Evolutionary conservation across 2,888 invertebrate species (phyloP).

Genomic region (Limnephilus auricula): DNA sequence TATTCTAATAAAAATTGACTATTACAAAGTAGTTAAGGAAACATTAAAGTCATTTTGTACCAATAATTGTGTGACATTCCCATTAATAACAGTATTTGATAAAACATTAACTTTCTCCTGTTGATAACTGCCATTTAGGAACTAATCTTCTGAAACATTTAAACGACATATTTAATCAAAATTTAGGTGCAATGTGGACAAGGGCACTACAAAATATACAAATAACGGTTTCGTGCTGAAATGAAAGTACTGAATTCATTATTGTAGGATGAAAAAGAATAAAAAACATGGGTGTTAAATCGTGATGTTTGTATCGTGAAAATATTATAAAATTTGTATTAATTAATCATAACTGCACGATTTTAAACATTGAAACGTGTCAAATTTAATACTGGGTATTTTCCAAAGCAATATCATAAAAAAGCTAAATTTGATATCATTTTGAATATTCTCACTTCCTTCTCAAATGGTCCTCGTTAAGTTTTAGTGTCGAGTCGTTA

Average conservation of each 20-base stretch:
- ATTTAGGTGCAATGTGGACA: neutral
- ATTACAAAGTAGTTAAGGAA: too few species aligned
- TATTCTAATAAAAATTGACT: too few species aligned
- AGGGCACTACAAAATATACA: too few species aligned
- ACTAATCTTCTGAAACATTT: too few species aligned
- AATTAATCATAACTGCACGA: neutral
- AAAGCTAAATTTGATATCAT: neutral
- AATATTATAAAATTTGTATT: neutral
- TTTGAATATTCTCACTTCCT: neutral
- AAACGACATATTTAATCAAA: neutral
- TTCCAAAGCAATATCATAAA: neutral
- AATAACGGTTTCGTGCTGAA: neutral
- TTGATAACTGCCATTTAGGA: too few species aligned
- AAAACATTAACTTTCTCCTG: too few species aligned
- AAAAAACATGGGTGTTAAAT: neutral
- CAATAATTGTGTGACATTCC: too few species aligned
- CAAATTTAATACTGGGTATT: neutral
- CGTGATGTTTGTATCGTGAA: neutral
- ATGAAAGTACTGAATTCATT: neutral
- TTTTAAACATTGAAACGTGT: neutral
- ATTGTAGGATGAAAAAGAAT: neutral
- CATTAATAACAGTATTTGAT: too few species aligned
- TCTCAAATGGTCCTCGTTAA: neutral
- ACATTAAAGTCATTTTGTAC: too few species aligned
- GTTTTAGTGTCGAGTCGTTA: slow-evolving; percentile 2